Evolutionary conservation across 2,113 vertebrate species (phyloP).

Genomic region (Atrichornis clamosus): DNA sequence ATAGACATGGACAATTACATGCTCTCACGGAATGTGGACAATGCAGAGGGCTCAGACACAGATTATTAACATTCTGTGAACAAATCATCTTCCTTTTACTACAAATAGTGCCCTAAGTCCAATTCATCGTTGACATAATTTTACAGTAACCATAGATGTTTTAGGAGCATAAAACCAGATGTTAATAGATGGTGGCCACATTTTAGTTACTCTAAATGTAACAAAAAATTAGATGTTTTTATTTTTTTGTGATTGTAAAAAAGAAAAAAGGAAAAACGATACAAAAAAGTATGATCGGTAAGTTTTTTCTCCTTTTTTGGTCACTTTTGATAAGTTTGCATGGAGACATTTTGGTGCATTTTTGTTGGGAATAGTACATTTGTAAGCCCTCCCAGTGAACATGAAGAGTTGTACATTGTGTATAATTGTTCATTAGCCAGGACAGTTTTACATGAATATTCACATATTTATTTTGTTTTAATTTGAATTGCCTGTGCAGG

Average conservation of each 20-base stretch:
- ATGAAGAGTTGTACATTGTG: conserved; percentile 93
- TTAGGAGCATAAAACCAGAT: conserved; percentile 72
- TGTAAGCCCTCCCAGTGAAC: conserved; percentile 75
- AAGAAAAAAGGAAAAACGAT: conserved; percentile 65
- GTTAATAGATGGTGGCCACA: conserved; percentile 72
- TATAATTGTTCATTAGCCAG: conserved; percentile 97
- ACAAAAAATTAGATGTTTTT: conserved; percentile 80
- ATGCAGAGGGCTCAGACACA: conserved; percentile 85
- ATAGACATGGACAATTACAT: conserved; percentile 91
- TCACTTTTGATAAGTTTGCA: conserved; percentile 87
- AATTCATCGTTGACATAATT: conserved; percentile 53
- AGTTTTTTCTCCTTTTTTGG: conserved; percentile 69
- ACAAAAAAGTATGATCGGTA: conserved; percentile 57
- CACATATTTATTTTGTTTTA: conserved; percentile 99
- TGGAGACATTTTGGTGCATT: conserved; percentile 84
- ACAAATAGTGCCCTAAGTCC: conserved; percentile 48
- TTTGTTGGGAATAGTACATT: conserved; percentile 84
- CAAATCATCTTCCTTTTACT: conserved; percentile 39
- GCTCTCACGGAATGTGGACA: conserved; percentile 86
- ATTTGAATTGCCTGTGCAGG: conserved; percentile 87
- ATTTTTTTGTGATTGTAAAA: conserved; percentile 87
- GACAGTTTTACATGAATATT: conserved; percentile 94
- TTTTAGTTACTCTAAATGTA: conserved; percentile 82
- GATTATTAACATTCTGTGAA: conserved; percentile 76
- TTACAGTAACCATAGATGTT: conserved; percentile 74